Evolutionary conservation across 2,888 invertebrate species (phyloP).

Genomic region (Elmis aenea): DNA sequence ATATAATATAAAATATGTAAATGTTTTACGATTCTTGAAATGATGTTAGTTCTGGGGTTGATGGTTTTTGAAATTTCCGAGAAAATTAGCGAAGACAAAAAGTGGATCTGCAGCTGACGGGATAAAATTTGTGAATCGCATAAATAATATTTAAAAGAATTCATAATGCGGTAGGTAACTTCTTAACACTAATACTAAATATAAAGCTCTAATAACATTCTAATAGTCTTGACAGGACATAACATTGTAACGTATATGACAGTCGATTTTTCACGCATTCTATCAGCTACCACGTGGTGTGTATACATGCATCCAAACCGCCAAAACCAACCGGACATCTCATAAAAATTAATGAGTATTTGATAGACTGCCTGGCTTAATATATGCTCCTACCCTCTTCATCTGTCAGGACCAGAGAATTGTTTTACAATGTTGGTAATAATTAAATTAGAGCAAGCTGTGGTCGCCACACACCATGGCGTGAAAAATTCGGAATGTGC

Average conservation of each 20-base stretch:
- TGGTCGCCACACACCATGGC: constrained; percentile 40
- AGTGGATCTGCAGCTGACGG: no score
- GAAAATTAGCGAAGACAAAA: no score
- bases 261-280: constrained; percentile 25
- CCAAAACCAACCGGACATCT: constrained; percentile 13
- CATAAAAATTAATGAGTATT: constrained; percentile 20
- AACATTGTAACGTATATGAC: constrained; percentile 17
- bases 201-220: no score
- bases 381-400: constrained; percentile 25
- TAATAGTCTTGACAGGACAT: not conserved
- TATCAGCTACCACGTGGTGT: constrained; percentile 17
- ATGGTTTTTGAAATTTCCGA: no score
- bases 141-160: no score
- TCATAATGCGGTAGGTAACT: no score
- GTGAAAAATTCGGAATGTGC: constrained; percentile 39
- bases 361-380: constrained; percentile 14
- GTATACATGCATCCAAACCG: constrained; percentile 8
- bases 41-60: no score
- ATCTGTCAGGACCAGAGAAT: constrained; percentile 21
- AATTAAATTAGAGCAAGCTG: constrained; percentile 37
- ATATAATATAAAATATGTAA: no score
- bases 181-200: no score
- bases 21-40: no score
- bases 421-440: constrained; percentile 31
- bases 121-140: no score